phyloP scores from a whole-genome alignment of 92 coral and sea anemone genomes.

The Zoanthus sansibaricus region DNA sequence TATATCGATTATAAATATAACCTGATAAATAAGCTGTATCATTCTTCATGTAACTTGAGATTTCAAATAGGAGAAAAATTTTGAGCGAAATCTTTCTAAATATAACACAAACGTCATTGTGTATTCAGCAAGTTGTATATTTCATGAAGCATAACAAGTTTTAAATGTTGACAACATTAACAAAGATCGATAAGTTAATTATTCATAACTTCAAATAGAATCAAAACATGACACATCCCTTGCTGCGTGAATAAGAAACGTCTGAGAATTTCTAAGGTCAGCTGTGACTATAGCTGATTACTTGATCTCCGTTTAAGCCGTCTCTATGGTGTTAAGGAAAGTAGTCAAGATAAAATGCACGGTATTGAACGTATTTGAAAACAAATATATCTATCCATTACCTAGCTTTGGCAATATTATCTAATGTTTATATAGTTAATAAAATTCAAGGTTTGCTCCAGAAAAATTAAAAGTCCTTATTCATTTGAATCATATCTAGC shows the following conservation, averaged over 20 bases:
- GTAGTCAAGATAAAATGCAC: background rate
- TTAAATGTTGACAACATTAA: background rate
- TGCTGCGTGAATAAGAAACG: background rate
- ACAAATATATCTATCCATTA: background rate
- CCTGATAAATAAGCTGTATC: background rate
- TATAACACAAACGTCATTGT: background rate
- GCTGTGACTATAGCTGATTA: background rate
- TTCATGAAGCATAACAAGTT: background rate
- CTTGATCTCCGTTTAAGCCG: background rate
- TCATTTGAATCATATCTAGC: background rate
- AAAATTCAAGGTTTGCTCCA: background rate
- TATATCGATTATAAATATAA: background rate
- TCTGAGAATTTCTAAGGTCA: background rate
- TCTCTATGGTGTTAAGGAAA: background rate
- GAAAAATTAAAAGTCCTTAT: background rate
- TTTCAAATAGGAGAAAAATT: too few relatives aligned
- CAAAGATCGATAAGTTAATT: too few relatives aligned
- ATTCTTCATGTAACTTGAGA: background rate
- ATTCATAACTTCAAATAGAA: too few relatives aligned
- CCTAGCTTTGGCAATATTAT: background rate
- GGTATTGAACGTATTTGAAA: background rate
- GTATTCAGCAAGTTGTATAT: background rate
- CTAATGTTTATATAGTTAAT: background rate
- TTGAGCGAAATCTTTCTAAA: background rate
- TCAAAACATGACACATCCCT: constrained; percentile 3